Evolutionary conservation across 2,888 invertebrate genomes (phyloP), one percentile per base, ranked within the genome.

Genomic region (Apamea monoglypha): DNA sequence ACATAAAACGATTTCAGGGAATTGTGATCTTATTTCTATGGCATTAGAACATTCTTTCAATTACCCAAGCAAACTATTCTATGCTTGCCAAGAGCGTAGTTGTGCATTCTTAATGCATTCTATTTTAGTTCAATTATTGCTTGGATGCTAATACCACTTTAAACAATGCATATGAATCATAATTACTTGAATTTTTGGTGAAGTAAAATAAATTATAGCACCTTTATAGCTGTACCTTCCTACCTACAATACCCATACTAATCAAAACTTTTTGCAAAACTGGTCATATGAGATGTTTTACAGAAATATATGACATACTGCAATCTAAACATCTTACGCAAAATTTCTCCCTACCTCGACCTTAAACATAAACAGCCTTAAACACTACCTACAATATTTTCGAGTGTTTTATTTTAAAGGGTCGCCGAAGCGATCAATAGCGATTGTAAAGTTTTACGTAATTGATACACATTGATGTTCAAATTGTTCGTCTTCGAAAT

Each of bases 51-150:
- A 78, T 74, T 50, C 21, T 69, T 71, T 76, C 25, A 63, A 74
- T 73, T 74, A 70, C 50, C 32, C 56, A 67, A 71, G 10, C 12
- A 18, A 67, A 67, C 36, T 76, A 78, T 71, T 84, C n/a, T 44
- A 74, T 47, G 25, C 71, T 78, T 87, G 87, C 84, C 86, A 88
- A 86, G 77, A 82, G 80, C 53, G 81, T 56, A 77, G 69, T 77
- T 63, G 29, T 74, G 66, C 36, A 82, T 81, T 71, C 50, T 71
- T 63, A 56, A 74, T 74, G 76, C 72, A 87, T 82, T 80, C 76
- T 80, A 84, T 82, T 87, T 84, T 70, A 74, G 67, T 64, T 61
- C 8, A 32, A 32, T 73, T 74, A 81, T 67, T 79, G 69, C 69
- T 73, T 36, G 32, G 14, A 36, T 53, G 66, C 73, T 64, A 25